Base-by-base conservation (phyloP, 2,797 vertebrate genomes). In the Lacerta agilis region DNA sequence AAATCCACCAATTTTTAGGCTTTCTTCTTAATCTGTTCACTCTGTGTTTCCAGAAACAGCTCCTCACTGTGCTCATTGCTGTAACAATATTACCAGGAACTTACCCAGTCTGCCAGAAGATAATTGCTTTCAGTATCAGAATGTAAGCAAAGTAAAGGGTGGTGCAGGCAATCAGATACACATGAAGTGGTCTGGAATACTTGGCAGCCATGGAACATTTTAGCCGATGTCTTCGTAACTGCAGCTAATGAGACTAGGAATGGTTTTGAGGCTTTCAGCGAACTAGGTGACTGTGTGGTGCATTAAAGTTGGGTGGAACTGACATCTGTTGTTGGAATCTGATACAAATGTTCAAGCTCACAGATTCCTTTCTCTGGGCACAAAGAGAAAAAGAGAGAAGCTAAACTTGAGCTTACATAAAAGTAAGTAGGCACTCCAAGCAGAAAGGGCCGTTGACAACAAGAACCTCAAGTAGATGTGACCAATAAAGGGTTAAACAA, bases 101-200 rank as follows among this genome's bases (percentile, higher is more conserved):
- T 1, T 33, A 58, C 4, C 45, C 64, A 86, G 76, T 41, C 43
- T 83, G 81, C 87, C 81, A 88, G 66, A 71, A 84, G 87, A 45
- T 72, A 88, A 88, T 84, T 84, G 36, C 45, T 79, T 71, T 84
- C 82, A 79, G 87, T 72, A 83, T 84, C 82, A 88, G 66, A 84
- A 88, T 88, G 76, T 88, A 88, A 84, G 87, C 82, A 88, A 84
- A 88, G 75, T 72, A 58, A 84, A 79, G 76, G 66, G 87, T 84
- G 73, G 81, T 84, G 66, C 27, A 84, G n/a, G 76, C 87, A 88
- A 88, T 88, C 82, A 88, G 87, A 84, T 88, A 79, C 82, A 79
- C 82, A 88, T 84, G 87, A 88, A 79, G 49, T 84, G 82, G 76
- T 33, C 87, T 72, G 76, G 82, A 84, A 79, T 72, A 84, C 83